phyloP scores from a whole-genome alignment of 2,797 vertebrate genomes.

The Crenichthys baileyi region DNA sequence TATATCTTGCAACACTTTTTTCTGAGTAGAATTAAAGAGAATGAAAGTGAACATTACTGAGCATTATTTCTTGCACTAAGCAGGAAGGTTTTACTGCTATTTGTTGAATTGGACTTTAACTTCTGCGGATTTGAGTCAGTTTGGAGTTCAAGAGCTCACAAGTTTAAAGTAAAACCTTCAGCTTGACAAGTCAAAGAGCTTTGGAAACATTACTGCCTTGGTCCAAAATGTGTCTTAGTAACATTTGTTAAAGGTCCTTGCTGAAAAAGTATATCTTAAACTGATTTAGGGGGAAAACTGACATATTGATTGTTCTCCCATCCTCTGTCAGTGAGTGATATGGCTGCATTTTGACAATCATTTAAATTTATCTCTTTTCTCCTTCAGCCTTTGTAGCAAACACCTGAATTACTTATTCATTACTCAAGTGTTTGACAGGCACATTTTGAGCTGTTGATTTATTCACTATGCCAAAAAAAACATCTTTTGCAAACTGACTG shows the following conservation, averaged over 20 bases:
- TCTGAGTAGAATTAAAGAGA: neutral
- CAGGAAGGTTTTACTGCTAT: neutral
- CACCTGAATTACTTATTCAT: slow-evolving; percentile 70
- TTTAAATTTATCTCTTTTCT: slow-evolving; percentile 56
- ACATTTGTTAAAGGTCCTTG: slow-evolving; percentile 49
- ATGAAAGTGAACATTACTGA: neutral
- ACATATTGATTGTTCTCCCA: slow-evolving; percentile 47
- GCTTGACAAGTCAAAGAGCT: neutral
- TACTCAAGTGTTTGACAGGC: slow-evolving; percentile 61
- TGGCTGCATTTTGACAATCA: slow-evolving; percentile 55
- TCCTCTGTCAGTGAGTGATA: slow-evolving; percentile 56
- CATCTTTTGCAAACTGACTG: slow-evolving; percentile 53
- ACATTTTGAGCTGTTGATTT: slow-evolving; percentile 60
- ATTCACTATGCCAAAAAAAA: slow-evolving; percentile 61
- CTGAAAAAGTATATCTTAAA: slow-evolving; percentile 21
- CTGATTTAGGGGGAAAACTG: slow-evolving; percentile 49
- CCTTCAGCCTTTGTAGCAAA: slow-evolving; percentile 44
- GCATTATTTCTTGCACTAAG: neutral
- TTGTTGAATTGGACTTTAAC: neutral
- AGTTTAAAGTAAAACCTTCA: slow-evolving; percentile 38
- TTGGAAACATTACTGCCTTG: slow-evolving; percentile 38
- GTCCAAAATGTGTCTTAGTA: slow-evolving; percentile 44
- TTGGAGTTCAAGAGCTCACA: neutral
- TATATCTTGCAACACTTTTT: neutral
- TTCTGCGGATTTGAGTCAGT: neutral